A percentile compares a stretch with the other conserved stretches of the same genome.
Conservation (phyloP, 1,140 invertebrate genomes). For the Scaptomyza graminum region DNA sequence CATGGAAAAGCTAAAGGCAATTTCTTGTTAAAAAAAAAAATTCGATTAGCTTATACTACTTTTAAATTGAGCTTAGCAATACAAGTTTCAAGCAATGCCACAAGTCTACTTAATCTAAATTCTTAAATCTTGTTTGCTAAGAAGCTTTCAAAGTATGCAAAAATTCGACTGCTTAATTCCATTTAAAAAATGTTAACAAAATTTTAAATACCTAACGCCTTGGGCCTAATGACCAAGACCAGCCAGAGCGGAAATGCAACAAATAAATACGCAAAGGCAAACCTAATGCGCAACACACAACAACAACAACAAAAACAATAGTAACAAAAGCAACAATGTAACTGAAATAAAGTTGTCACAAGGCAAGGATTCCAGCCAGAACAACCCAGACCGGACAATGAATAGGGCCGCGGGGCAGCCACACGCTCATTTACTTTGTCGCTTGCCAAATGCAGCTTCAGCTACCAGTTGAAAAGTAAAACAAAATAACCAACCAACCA, state of each 20-base stretch:
- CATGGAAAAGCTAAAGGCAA: no score
- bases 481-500: constrained; percentile 13
- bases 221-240: constrained; percentile 64
- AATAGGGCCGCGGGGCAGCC: constrained; percentile 25
- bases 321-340: constrained; percentile 28
- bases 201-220: constrained; percentile 58
- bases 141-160: background rate
- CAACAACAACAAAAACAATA: constrained; percentile 10
- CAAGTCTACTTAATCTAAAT: background rate
- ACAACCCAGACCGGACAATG: constrained; percentile 13
- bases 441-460: constrained; percentile 43
- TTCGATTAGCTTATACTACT: no score
- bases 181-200: constrained; percentile 48
- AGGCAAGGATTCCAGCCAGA: constrained; percentile 33
- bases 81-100: no score
- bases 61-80: no score
- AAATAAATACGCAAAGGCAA: constrained; percentile 69
- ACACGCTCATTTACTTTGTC: constrained; percentile 71
- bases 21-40: no score
- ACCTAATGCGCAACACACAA: constrained; percentile 54
- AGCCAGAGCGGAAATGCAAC: constrained; percentile 67
- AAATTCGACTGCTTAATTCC: constrained; percentile 22
- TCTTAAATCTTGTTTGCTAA: background rate
- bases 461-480: constrained; percentile 7
- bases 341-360: constrained; percentile 74